These are phyloP conservation scores for Discoglossus pictus DNA, from an alignment of 2,797 vertebrate species.

Conservation along the genomic window DNA sequence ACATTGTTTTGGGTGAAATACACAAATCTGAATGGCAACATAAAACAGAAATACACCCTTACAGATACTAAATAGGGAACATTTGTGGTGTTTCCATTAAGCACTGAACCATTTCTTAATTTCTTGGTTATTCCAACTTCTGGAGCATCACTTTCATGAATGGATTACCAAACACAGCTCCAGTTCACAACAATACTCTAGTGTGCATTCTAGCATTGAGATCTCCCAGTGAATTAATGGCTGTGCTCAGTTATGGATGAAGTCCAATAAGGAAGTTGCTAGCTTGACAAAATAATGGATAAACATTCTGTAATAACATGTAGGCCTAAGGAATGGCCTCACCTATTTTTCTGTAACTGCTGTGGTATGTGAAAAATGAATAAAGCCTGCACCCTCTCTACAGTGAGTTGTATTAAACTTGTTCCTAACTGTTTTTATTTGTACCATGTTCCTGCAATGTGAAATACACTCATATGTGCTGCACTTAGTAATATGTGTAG, in stretches of 20 bases:
- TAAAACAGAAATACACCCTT: too few relatives aligned
- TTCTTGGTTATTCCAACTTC: too few relatives aligned
- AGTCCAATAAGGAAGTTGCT: neutral
- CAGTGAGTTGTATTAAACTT: slow-evolving; percentile 13
- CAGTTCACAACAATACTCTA: too few relatives aligned
- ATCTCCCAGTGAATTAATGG: too few relatives aligned
- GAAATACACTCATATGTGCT: neutral
- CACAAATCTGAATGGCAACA: too few relatives aligned
- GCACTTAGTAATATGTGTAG: slow-evolving; percentile 2
- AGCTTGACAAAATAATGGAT: slow-evolving; percentile 3
- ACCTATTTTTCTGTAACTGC: slow-evolving; percentile 2
- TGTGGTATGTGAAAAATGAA: slow-evolving; percentile 33
- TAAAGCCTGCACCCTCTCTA: neutral
- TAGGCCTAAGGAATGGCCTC: slow-evolving; percentile 11
- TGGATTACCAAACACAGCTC: too few relatives aligned
- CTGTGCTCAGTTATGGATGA: neutral
- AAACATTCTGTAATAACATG: slow-evolving; percentile 11
- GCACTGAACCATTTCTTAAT: too few relatives aligned
- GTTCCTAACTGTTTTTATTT: slow-evolving; percentile 9
- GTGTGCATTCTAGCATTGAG: too few relatives aligned
- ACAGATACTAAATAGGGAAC: too few relatives aligned
- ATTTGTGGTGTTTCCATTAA: too few relatives aligned
- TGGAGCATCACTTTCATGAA: too few relatives aligned
- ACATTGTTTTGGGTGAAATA: too few relatives aligned
- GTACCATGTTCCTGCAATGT: neutral